Evolutionary conservation across 2,888 invertebrate genomes (phyloP).

Genomic region (Cheiracanthium punctorium): DNA sequence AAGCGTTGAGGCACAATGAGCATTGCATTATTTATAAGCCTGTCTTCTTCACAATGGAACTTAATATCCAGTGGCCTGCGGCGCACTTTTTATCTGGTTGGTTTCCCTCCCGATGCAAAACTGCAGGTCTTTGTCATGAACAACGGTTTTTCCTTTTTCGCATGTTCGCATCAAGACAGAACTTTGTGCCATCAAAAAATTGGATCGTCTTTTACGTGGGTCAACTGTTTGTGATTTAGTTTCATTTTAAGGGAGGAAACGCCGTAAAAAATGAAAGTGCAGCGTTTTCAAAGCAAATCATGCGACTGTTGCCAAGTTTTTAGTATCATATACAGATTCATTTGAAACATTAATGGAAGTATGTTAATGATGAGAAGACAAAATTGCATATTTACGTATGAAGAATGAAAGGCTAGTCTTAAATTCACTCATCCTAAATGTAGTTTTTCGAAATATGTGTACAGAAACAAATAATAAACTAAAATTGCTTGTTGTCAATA

Average conservation of each 20-base stretch:
- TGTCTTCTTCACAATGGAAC: constrained; percentile 56
- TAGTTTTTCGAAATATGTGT: too few species aligned
- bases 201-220: constrained; percentile 4
- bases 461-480: too few species aligned
- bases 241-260: background rate
- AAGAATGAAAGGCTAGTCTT: too few species aligned
- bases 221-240: constrained; percentile 7
- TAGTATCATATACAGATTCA: too few species aligned
- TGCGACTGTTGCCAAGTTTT: too few species aligned
- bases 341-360: too few species aligned
- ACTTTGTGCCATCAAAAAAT: background rate
- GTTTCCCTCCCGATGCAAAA: constrained; percentile 8
- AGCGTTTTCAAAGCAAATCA: too few species aligned
- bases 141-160: constrained; percentile 26
- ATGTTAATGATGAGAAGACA: too few species aligned
- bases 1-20: constrained; percentile 33
- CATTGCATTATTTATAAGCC: constrained; percentile 63
- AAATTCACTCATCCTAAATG: too few species aligned
- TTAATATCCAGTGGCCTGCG: constrained; percentile 58
- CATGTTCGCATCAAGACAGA: background rate
- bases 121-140: constrained; percentile 20
- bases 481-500: too few species aligned
- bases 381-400: too few species aligned
- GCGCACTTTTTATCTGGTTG: constrained; percentile 45
- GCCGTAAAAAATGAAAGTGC: background rate